phyloP scores from a whole-genome alignment of 1,140 invertebrate genomes.

The Neotoxoptera formosana region DNA sequence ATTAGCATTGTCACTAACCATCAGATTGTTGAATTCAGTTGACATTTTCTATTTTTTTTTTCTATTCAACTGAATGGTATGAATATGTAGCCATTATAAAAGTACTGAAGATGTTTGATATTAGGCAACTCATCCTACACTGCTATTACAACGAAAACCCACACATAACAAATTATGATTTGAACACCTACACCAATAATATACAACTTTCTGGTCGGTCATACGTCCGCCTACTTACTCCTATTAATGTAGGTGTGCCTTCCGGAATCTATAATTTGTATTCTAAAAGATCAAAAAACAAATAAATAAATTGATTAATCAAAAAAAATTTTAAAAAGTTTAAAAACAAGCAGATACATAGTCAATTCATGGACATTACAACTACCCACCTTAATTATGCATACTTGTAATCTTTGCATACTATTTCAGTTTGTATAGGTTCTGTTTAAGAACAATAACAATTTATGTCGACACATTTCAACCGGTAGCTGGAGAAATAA shows the following conservation, averaged over 20 bases:
- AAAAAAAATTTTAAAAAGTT: background rate
- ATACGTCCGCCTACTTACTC: background rate
- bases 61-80: background rate
- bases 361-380: background rate
- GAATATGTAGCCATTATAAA: background rate
- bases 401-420: background rate
- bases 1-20: background rate
- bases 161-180: background rate
- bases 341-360: background rate
- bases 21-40: background rate
- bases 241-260: background rate
- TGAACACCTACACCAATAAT: conserved; percentile 4
- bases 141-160: background rate
- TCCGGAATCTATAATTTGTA: background rate
- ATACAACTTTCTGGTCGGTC: background rate
- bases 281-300: background rate
- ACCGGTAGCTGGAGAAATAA: background rate
- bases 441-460: background rate
- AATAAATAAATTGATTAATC: background rate
- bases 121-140: background rate
- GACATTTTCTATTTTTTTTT: conserved; percentile 2
- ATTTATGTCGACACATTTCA: background rate
- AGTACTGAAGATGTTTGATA: background rate
- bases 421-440: background rate
- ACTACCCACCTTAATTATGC: background rate